A percentile compares a stretch with the other conserved stretches of the same genome.
These are phyloP conservation scores for Vombatus ursinus DNA, from an alignment of 2,113 vertebrate genomes.

Conservation along the genomic window DNA sequence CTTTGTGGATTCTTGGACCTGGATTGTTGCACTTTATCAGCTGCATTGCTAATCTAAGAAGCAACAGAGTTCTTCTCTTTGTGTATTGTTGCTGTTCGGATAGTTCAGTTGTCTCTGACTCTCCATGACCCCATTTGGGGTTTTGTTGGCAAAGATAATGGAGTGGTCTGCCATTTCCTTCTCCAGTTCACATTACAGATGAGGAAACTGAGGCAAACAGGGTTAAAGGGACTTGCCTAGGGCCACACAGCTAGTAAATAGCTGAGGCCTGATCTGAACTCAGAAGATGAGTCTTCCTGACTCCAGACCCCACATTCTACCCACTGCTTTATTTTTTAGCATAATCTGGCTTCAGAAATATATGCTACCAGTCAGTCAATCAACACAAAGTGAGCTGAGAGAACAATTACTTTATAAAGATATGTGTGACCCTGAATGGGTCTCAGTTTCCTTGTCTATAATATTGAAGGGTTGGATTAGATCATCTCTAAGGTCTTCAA, in stretches of 20 bases:
- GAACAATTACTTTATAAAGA: neutral
- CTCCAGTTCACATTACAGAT: neutral
- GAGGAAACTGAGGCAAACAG: neutral
- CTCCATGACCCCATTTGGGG: neutral
- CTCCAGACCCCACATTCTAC: neutral
- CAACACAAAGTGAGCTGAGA: neutral
- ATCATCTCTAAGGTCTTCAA: neutral
- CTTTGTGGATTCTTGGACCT: neutral
- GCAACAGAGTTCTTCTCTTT: too few relatives aligned
- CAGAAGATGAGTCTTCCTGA: neutral
- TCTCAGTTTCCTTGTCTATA: neutral
- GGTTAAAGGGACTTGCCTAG: neutral
- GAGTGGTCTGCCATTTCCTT: neutral
- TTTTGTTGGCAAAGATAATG: neutral
- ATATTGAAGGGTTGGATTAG: neutral
- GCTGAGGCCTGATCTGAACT: neutral
- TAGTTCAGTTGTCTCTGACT: too few relatives aligned
- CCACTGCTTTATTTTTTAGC: neutral
- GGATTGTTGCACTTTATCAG: too few relatives aligned
- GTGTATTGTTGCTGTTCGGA: too few relatives aligned
- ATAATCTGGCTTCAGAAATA: neutral
- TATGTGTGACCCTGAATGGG: neutral
- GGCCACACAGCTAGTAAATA: neutral
- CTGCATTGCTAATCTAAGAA: neutral
- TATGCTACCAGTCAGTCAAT: neutral